Evolutionary conservation across 1,140 invertebrate species (phyloP).

Genomic region (Chironomus striatipennis): DNA sequence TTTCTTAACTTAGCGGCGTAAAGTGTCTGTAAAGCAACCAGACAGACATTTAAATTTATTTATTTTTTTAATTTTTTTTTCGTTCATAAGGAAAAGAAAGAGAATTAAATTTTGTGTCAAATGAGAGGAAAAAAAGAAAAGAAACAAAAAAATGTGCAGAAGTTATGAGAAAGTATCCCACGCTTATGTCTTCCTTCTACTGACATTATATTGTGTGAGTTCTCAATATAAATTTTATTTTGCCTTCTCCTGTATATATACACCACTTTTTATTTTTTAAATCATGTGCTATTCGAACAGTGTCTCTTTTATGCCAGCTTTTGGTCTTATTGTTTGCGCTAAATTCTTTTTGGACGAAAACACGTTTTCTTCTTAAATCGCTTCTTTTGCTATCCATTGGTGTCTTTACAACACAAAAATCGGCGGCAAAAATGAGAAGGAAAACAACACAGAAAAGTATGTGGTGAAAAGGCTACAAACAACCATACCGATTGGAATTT

Average conservation of each 20-base stretch:
- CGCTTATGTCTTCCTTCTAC: neutral
- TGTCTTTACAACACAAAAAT: neutral
- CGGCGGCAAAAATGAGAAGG: neutral
- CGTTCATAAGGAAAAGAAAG: too few species aligned
- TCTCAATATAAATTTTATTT: too few species aligned
- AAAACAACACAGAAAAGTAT: neutral
- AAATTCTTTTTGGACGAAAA: slow-evolving; percentile 3
- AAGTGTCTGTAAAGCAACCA: too few species aligned
- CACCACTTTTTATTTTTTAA: too few species aligned
- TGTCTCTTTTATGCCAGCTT: neutral
- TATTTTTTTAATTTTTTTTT: too few species aligned
- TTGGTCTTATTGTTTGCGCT: neutral
- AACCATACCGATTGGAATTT: slow-evolving; percentile 11
- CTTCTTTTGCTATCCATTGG: neutral
- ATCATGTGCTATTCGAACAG: too few species aligned
- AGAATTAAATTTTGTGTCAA: too few species aligned
- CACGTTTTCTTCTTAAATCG: slow-evolving; percentile 12
- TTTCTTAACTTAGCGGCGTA: too few species aligned
- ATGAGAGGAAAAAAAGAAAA: too few species aligned
- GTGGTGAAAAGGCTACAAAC: slow-evolving; percentile 21
- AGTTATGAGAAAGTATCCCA: slow-evolving; percentile 1
- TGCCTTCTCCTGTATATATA: too few species aligned
- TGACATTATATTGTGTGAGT: too few species aligned
- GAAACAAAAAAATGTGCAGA: neutral
- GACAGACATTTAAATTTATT: too few species aligned